phyloP scores from a whole-genome alignment of 2,113 vertebrate species.

The Micronycteris hirsuta region DNA sequence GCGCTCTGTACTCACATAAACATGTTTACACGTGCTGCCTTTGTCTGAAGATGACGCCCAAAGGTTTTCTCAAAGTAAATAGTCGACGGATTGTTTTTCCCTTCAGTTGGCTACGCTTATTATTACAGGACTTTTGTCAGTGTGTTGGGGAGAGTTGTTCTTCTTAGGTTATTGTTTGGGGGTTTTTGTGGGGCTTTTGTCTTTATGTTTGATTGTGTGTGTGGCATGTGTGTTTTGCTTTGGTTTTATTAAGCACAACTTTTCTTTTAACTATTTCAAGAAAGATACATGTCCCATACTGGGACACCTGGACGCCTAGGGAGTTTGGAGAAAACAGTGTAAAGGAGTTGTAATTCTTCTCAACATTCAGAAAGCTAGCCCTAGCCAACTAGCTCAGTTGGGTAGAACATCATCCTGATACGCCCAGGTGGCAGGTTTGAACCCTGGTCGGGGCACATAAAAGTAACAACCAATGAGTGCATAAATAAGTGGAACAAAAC shows the following conservation, averaged over 20 bases:
- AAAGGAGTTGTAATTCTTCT: background rate
- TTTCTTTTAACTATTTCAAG: background rate
- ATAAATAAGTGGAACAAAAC: no score
- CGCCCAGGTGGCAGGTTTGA: no score
- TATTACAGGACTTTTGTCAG: background rate
- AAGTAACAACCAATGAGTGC: no score
- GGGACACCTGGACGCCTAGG: background rate
- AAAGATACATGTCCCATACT: background rate
- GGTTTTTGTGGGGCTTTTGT: background rate
- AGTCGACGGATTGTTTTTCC: background rate
- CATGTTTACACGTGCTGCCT: background rate
- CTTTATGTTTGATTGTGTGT: background rate
- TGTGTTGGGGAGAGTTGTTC: background rate
- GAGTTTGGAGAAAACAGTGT: background rate
- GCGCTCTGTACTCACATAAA: background rate
- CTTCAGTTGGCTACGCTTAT: background rate
- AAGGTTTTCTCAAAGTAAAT: background rate
- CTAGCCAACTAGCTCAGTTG: no score
- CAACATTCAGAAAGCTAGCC: background rate
- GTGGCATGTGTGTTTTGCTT: background rate
- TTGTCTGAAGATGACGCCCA: background rate
- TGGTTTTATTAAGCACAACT: background rate
- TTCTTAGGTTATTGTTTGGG: background rate
- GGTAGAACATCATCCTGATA: no score
- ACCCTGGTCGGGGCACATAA: no score